Evolutionary conservation across 2,797 vertebrate genomes (phyloP).

Genomic region (Manis crassicaudata): DNA sequence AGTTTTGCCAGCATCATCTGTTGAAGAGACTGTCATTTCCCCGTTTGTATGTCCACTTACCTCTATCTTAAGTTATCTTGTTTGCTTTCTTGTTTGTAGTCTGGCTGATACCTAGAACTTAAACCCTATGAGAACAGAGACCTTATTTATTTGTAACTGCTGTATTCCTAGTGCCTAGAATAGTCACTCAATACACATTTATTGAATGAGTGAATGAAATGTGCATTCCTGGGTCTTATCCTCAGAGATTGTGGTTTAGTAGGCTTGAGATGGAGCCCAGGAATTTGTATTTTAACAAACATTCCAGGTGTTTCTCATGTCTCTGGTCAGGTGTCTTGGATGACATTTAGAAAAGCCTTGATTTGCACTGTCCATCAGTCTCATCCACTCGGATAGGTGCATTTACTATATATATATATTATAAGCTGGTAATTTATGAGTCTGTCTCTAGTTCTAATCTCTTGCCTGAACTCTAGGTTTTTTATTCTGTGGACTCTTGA

Average conservation of each 20-base stretch:
- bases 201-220: background rate
- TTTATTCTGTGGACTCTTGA: conserved; percentile 21
- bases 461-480: background rate
- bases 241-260: conserved; percentile 33
- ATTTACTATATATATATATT: background rate
- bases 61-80: background rate
- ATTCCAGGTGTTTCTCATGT: background rate
- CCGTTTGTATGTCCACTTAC: too few relatives aligned
- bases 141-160: conserved; percentile 23
- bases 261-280: background rate
- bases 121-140: background rate
- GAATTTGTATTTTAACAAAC: background rate
- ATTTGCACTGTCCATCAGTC: background rate
- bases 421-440: background rate
- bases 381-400: background rate
- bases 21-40: too few relatives aligned
- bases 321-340: conserved; percentile 27
- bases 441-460: background rate
- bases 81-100: conserved; percentile 31
- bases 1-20: too few relatives aligned
- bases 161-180: background rate
- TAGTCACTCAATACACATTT: background rate
- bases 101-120: background rate
- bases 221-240: background rate
- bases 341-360: background rate